Evolutionary conservation across 2,113 vertebrate genomes (phyloP), one percentile per base, ranked within the genome.

Genomic region (Lepisosteus osseus): DNA sequence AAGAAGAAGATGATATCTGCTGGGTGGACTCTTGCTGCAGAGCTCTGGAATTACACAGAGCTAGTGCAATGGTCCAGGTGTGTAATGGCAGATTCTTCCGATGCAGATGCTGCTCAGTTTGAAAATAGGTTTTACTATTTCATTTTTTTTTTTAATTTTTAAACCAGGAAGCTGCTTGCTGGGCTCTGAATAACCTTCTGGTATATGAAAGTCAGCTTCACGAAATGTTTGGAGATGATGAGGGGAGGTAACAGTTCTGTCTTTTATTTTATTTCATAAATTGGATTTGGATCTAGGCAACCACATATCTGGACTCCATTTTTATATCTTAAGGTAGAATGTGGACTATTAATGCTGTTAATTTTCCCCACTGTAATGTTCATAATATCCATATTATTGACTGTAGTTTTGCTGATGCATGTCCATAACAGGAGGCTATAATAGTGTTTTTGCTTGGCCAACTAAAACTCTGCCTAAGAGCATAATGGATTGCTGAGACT

Each of bases 131-230:
- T 14, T 55, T 56, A n/a, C 4, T 64, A 42, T 13, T 65, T 15
- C n/a, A 41, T 51, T 43, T 7, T 68, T 7, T 68, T 54, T n/a
- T 63, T 45, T 69, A 59, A 13, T 0, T 59, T 78, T 74, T 0
- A n/a, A 6, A 74, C 56, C 85, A 99, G 97, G 95, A 95, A 75
- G 94, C 96, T 6, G 94, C 95, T 0, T 95, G 97, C 78, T 95
- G 95, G 95, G 94, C 97, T 70, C 80, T 98, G 57, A 94, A 97
- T 80, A 95, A 90, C 64, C 92, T 99, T 70, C 83, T 98, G 55
- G 82, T 96, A 65, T 94, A 97, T 69, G 93, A 96, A 42, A 77
- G 40, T 12, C 87, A 75, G 76, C 86, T 90, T 69, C 86, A 85
- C 12, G 79, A 87, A 56, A 88, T 86, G 74, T 92, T 93, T 54